Percentiles rank a stretch among this genome's conserved stretches.
Evolutionary conservation across 2,113 vertebrate species (phyloP).

Genomic region (Pao palembangensis): DNA sequence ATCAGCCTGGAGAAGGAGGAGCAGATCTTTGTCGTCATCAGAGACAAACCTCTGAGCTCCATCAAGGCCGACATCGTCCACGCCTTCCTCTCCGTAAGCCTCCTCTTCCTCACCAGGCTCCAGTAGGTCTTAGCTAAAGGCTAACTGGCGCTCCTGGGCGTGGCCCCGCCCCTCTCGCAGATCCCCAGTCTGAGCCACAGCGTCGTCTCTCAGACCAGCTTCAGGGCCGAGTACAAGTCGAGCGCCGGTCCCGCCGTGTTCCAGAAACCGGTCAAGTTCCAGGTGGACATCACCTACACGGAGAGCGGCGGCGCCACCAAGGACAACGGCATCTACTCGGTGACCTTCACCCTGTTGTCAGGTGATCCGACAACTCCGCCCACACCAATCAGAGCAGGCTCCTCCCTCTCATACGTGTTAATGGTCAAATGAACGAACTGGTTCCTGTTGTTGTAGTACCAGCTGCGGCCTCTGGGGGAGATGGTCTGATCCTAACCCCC

Average conservation of each 20-base stretch:
- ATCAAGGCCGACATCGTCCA: constrained; percentile 98
- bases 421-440: too few species aligned
- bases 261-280: constrained; percentile 96
- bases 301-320: constrained; percentile 87
- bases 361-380: constrained; percentile 65
- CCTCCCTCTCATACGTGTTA: background rate
- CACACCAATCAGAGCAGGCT: background rate
- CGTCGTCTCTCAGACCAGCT: constrained; percentile 94
- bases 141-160: too few species aligned
- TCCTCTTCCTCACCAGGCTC: background rate
- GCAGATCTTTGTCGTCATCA: constrained; percentile 97
- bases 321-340: constrained; percentile 93
- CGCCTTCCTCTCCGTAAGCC: constrained; percentile 93
- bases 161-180: constrained; percentile 58
- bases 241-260: constrained; percentile 90
- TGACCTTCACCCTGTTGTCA: constrained; percentile 94
- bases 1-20: constrained; percentile 97
- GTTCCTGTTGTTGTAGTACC: too few species aligned
- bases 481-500: background rate
- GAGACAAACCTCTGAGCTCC: constrained; percentile 95
- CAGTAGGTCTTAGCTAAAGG: too few species aligned
- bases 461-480: too few species aligned
- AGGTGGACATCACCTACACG: constrained; percentile 95
- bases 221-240: constrained; percentile 93
- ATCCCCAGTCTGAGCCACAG: constrained; percentile 97